Evolutionary conservation across 1,140 invertebrate genomes (phyloP), one percentile per base, ranked within the genome.

Genomic region (Paraescarpia echinospica): DNA sequence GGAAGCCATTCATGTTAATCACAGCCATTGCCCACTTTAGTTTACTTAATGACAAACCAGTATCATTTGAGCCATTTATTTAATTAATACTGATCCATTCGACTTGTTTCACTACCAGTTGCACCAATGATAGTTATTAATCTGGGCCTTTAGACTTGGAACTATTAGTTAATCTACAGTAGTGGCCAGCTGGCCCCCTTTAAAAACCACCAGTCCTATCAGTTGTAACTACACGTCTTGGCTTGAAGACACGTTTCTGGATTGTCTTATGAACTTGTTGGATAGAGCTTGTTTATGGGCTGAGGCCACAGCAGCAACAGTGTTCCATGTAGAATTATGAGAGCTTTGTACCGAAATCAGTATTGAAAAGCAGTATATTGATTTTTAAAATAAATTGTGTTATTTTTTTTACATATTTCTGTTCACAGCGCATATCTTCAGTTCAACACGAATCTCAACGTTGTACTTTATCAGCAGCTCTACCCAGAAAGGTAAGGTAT

Each of bases 401-500:
- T 12, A 35, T 59, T 18, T 34, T 5, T 27, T 88, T n/a, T 27
- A 34, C 89, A 22, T 91, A 92, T 93, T 93, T 41, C 92, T 90
- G 92, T 35, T 94, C 95, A 90, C 93, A 96, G 95, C 35, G 91
- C 94, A n/a, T 96, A 95, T 92, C 91, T 96, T 18, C 95, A 96
- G 93, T 95, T 95, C 93, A 93, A 97, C 94, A 97, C 97, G 93
- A 98, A 98, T 96, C 97, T 97, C 95, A 99, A 98, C 96, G 96
- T 98, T 93, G 97, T 98, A 96, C 96, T 98, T 31, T 98, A 98
- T 95, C 97, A 97, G 94, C 97, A 97, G 95, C 97, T 98, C 89
- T 97, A 97, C 95, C 97, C 98, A 34, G 97, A 97, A 89, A 95
- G 95, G 94, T 96, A 94, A 91, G 35, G 35, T 91, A 12, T 41